Evolutionary conservation across 2,113 vertebrate genomes (phyloP).

Genomic region (Colistium nudipinnis): DNA sequence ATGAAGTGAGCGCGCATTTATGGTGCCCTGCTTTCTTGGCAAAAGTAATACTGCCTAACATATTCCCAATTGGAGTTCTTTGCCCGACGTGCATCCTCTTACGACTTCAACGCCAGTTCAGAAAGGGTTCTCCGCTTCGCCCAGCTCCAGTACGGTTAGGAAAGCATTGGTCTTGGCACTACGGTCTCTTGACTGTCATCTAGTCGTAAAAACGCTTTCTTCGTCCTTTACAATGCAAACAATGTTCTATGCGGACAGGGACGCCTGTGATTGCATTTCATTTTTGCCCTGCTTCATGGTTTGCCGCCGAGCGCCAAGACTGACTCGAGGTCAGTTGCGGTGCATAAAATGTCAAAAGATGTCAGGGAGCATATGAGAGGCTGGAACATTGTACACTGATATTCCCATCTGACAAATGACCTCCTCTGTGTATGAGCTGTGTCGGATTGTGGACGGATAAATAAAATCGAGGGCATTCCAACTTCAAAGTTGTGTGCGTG

Average conservation of each 20-base stretch:
- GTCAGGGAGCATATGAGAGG: constrained; percentile 6
- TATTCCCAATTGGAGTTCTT: not conserved
- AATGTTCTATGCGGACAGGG: constrained; percentile 10
- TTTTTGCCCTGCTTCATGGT: not conserved
- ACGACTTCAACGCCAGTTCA: constrained; percentile 30
- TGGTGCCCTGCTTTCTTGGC: not conserved
- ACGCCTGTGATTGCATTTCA: not conserved
- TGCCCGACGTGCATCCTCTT: not conserved
- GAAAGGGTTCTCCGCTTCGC: constrained; percentile 1
- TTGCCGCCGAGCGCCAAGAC: not conserved
- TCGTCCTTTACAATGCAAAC: not conserved
- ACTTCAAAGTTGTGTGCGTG: not conserved
- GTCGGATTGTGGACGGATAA: constrained; percentile 8
- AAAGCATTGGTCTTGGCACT: constrained; percentile 1
- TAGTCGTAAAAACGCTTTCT: constrained; percentile 3
- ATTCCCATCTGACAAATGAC: constrained; percentile 12
- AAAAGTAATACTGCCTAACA: not conserved
- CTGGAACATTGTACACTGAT: not conserved
- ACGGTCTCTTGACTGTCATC: not conserved
- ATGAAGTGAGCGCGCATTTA: not conserved
- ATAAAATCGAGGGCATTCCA: not conserved
- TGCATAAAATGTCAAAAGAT: constrained; percentile 23
- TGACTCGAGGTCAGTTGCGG: constrained; percentile 32
- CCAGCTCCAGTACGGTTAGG: constrained; percentile 8
- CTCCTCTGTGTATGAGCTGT: not conserved